phyloP scores from a whole-genome alignment of 1,140 invertebrate genomes.

The Brachystomella parvula region DNA sequence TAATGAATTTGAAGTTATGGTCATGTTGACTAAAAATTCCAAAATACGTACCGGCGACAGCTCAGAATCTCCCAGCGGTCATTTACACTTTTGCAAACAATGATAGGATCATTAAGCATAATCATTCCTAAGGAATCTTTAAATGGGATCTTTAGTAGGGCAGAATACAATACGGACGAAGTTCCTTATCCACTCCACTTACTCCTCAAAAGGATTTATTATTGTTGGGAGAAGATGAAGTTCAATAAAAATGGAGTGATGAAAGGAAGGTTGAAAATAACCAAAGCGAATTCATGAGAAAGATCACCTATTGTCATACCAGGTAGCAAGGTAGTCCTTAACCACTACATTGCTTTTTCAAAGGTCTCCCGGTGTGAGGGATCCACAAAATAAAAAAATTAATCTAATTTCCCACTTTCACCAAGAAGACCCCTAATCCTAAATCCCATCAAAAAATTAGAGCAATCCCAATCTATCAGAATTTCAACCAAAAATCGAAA shows the following conservation, averaged over 20 bases:
- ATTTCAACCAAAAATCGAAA: not conserved
- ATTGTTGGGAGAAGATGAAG: not conserved
- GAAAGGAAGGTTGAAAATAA: not conserved
- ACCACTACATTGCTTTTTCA: too few relatives aligned
- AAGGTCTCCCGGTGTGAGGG: not conserved
- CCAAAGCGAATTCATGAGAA: not conserved
- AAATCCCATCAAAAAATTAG: too few relatives aligned
- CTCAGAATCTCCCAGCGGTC: not conserved
- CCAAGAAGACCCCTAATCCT: too few relatives aligned
- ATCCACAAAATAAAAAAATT: too few relatives aligned
- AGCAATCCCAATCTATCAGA: not conserved
- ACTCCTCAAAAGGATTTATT: not conserved
- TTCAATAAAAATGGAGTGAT: not conserved
- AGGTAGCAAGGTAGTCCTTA: not conserved
- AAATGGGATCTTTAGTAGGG: not conserved
- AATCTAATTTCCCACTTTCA: not conserved
- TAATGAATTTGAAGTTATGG: not conserved
- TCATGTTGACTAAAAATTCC: not conserved
- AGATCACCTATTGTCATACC: not conserved
- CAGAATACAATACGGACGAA: too few relatives aligned
- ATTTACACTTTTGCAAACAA: not conserved
- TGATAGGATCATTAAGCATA: not conserved
- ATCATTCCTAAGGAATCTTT: not conserved
- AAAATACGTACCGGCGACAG: not conserved
- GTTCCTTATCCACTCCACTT: not conserved